These are phyloP conservation scores for Rhabdornis inornatus DNA, from an alignment of 2,113 vertebrate species.

Conservation along the genomic window DNA sequence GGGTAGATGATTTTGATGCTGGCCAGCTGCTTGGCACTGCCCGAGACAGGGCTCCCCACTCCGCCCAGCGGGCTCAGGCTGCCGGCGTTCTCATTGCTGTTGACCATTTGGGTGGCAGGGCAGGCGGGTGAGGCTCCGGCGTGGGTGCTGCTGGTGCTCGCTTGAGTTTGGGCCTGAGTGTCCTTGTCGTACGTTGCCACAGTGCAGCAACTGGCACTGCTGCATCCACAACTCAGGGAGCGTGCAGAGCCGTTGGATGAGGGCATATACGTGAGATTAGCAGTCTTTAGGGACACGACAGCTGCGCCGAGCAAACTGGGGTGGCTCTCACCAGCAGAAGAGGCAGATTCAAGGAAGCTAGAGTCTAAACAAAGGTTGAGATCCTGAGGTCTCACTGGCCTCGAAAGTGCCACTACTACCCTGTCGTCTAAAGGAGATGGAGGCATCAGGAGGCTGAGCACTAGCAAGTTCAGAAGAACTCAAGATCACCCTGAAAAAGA, in stretches of 20 bases:
- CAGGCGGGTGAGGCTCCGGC: conserved; percentile 75
- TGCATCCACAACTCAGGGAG: conserved; percentile 99
- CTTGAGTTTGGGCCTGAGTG: conserved; percentile 84
- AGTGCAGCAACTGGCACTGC: conserved; percentile 98
- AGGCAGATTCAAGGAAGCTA: conserved; percentile 84
- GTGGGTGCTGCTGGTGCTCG: conserved; percentile 77
- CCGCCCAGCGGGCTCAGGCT: conserved; percentile 78
- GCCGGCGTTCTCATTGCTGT: conserved; percentile 81
- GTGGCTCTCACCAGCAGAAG: conserved; percentile 70
- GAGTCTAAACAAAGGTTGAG: conserved; percentile 95
- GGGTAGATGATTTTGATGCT: conserved; percentile 90
- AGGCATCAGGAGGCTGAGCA: conserved; percentile 97
- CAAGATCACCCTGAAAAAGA: conserved; percentile 79
- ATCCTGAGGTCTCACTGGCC: conserved; percentile 98
- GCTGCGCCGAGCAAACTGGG: conserved; percentile 80
- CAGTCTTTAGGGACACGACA: conserved; percentile 89
- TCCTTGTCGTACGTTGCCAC: conserved; percentile 97
- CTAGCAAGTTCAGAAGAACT: conserved; percentile 87
- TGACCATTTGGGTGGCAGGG: conserved; percentile 82
- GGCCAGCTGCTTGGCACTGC: conserved; percentile 74
- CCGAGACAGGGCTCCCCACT: conserved; percentile 76
- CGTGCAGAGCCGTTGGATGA: conserved; percentile 98
- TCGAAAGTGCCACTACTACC: conserved; percentile 96
- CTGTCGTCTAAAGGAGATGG: conserved; percentile 98
- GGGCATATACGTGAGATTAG: conserved; percentile 99